phyloP scores from a whole-genome alignment of 2,113 vertebrate genomes.

The Plotosus lineatus region DNA sequence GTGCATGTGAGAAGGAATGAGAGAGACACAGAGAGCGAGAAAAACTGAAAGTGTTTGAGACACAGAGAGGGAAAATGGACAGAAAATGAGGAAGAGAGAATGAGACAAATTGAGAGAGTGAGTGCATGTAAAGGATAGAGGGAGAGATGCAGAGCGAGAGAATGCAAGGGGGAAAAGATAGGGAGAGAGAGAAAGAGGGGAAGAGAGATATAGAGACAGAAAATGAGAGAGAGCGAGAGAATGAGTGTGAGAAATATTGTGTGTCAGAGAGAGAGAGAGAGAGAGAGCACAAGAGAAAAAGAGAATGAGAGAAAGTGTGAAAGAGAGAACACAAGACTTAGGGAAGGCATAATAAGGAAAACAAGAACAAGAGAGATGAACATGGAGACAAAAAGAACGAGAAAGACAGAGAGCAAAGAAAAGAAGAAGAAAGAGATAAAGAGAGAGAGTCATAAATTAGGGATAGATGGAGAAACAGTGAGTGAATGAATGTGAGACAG shows the following conservation, averaged over 20 bases:
- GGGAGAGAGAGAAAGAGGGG: too few species aligned
- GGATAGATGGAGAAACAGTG: neutral
- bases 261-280: too few species aligned
- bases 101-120: too few species aligned
- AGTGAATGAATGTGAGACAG: neutral
- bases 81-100: neutral
- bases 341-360: neutral
- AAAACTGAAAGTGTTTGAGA: too few species aligned
- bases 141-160: neutral
- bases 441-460: too few species aligned
- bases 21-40: neutral
- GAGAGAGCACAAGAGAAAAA: too few species aligned
- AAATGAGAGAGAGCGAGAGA: neutral
- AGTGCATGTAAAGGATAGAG: too few species aligned
- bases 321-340: too few species aligned
- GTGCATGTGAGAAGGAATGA: neutral
- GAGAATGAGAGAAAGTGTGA: neutral
- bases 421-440: too few species aligned
- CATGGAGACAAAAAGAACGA: too few species aligned
- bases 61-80: neutral
- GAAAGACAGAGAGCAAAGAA: neutral
- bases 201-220: neutral
- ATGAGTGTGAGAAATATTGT: too few species aligned
- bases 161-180: neutral
- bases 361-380: neutral